phyloP scores from a whole-genome alignment of 2,888 invertebrate species.

The Polyploca ridens region DNA sequence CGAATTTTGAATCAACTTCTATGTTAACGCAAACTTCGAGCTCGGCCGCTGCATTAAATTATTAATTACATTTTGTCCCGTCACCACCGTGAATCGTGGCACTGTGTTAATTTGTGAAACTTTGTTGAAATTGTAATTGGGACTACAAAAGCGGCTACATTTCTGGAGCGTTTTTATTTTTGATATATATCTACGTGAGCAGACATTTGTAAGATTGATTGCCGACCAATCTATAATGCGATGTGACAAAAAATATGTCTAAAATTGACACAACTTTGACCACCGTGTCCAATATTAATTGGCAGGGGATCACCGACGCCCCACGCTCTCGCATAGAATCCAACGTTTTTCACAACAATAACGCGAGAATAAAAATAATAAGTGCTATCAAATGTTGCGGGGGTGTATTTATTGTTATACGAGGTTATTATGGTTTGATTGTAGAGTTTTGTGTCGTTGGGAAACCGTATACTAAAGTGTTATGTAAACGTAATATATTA shows the following conservation, averaged over 20 bases:
- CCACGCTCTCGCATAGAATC: constrained; percentile 61
- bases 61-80: constrained; percentile 63
- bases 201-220: constrained; percentile 48
- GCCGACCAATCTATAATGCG: constrained; percentile 46
- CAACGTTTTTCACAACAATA: constrained; percentile 70
- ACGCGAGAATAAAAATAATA: constrained; percentile 75
- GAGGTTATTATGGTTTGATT: constrained; percentile 43
- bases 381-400: constrained; percentile 64
- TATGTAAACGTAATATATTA: constrained; percentile 8
- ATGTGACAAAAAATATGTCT: constrained; percentile 62
- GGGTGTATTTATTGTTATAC: constrained; percentile 64
- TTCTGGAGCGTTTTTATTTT: neutral
- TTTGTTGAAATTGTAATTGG: constrained; percentile 16
- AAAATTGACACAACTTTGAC: constrained; percentile 74
- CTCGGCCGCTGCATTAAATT: constrained; percentile 66
- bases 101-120: constrained; percentile 52
- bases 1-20: constrained; percentile 55
- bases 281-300: constrained; percentile 81
- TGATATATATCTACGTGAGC: neutral
- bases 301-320: constrained; percentile 75
- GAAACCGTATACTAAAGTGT: constrained; percentile 12
- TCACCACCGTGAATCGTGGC: constrained; percentile 38
- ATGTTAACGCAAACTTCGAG: constrained; percentile 63
- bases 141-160: constrained; percentile 18
- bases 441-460: constrained; percentile 35